Evolutionary conservation across 1,140 invertebrate genomes (phyloP).

Genomic region (Pinna nobilis): DNA sequence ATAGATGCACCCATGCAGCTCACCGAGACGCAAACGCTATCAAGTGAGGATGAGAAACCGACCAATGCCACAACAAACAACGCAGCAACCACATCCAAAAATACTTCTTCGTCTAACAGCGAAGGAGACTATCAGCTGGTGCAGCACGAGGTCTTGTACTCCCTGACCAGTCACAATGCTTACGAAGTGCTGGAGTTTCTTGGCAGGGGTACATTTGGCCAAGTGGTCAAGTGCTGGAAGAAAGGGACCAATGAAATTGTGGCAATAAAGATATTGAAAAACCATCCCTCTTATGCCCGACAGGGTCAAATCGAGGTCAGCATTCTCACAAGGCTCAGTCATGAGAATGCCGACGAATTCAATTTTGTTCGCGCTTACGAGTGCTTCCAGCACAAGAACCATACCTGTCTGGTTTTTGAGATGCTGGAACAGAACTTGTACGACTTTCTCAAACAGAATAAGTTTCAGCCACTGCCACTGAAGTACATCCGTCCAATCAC

Average conservation of each 20-base stretch:
- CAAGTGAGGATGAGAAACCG: constrained; percentile 70
- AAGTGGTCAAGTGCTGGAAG: constrained; percentile 99
- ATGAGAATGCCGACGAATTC: constrained; percentile 98
- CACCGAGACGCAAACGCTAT: constrained; percentile 66
- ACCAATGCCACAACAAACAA: constrained; percentile 80
- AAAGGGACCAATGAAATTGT: constrained; percentile 99
- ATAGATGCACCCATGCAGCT: constrained; percentile 68
- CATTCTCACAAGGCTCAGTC: constrained; percentile 96
- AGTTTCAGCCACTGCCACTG: constrained; percentile 97
- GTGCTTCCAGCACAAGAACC: constrained; percentile 99
- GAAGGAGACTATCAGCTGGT: constrained; percentile 99
- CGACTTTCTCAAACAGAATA: constrained; percentile 99
- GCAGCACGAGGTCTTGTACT: constrained; percentile 98
- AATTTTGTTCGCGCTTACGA: constrained; percentile 99
- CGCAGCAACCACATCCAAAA: constrained; percentile 82
- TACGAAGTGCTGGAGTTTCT: constrained; percentile 99
- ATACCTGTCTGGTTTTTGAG: constrained; percentile 99
- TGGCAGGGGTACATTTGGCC: constrained; percentile 98
- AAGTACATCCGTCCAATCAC: constrained; percentile 99
- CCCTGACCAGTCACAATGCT: constrained; percentile 85
- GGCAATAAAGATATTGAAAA: constrained; percentile 99
- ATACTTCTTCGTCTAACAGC: constrained; percentile 75
- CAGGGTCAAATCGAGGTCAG: constrained; percentile 99
- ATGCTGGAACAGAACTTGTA: constrained; percentile 99
- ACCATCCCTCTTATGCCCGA: constrained; percentile 99